These are phyloP conservation scores for Trematomus loennbergii DNA, from an alignment of 2,113 vertebrate species.

Conservation along the genomic window DNA sequence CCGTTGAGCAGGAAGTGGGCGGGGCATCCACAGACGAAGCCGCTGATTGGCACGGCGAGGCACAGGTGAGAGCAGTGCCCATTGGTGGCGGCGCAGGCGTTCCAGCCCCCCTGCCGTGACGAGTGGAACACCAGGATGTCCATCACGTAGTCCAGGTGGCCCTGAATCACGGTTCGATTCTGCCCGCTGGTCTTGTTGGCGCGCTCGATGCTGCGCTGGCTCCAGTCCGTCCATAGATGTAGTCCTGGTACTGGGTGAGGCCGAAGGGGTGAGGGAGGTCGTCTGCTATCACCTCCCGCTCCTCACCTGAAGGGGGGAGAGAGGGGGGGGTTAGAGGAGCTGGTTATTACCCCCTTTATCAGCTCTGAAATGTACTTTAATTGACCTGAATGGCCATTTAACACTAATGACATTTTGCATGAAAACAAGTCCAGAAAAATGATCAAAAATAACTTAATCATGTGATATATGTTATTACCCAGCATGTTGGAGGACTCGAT, in stretches of 20 bases:
- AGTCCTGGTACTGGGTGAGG: slow-evolving; percentile 97
- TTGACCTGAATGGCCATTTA: too few relatives aligned
- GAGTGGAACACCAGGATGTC: slow-evolving; percentile 98
- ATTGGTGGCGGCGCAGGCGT: slow-evolving; percentile 94
- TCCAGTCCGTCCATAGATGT: slow-evolving; percentile 99
- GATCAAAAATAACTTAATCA: too few relatives aligned
- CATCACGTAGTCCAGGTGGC: slow-evolving; percentile 97
- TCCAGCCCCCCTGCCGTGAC: slow-evolving; percentile 95
- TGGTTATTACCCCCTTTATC: too few relatives aligned
- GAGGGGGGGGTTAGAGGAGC: too few relatives aligned
- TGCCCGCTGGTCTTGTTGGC: slow-evolving; percentile 98
- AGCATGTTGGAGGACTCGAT: slow-evolving; percentile 98
- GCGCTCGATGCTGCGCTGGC: slow-evolving; percentile 96
- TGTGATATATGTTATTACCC: slow-evolving; percentile 71
- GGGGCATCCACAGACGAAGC: slow-evolving; percentile 95
- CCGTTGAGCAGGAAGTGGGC: slow-evolving; percentile 95
- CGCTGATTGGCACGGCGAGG: slow-evolving; percentile 90
- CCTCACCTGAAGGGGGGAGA: slow-evolving; percentile 83
- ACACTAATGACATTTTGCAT: too few relatives aligned
- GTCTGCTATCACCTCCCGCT: slow-evolving; percentile 96
- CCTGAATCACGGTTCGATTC: slow-evolving; percentile 96
- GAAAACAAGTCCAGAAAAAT: too few relatives aligned
- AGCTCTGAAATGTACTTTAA: too few relatives aligned
- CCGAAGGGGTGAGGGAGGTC: slow-evolving; percentile 97
- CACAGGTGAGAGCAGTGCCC: slow-evolving; percentile 97